Percentiles rank a stretch among this genome's conserved stretches.
Evolutionary conservation across 2,797 vertebrate species (phyloP).

Genomic region (Platalea minor): DNA sequence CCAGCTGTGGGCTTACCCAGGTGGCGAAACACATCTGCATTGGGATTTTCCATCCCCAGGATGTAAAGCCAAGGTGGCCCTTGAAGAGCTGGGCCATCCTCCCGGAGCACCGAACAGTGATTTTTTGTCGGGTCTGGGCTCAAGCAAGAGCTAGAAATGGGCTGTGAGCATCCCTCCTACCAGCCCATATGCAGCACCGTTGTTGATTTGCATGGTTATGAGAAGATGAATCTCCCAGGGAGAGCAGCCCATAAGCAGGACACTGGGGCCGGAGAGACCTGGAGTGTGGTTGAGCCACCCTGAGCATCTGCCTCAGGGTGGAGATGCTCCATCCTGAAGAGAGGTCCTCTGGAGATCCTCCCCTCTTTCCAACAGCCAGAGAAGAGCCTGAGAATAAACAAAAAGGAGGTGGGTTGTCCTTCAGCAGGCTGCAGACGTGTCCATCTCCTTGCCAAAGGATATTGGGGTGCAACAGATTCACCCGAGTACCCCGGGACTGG

Average conservation of each 20-base stretch:
- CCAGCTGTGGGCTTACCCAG: not conserved
- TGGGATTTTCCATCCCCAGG: not conserved
- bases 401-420: not conserved
- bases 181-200: rapidly evolving
- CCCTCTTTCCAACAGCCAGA: not conserved
- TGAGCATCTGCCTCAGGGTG: not conserved
- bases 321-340: not conserved
- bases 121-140: not conserved
- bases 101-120: rapidly evolving
- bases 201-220: not conserved
- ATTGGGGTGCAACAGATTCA: not conserved
- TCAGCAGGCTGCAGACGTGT: rapidly evolving
- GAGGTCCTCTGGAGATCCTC: not conserved
- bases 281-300: not conserved
- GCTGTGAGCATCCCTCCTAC: not conserved
- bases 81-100: not conserved
- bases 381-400: not conserved
- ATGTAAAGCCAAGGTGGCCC: not conserved
- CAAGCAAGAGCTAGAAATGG: not conserved
- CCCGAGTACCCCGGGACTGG: rapidly evolving
- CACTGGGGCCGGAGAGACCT: not conserved
- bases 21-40: not conserved
- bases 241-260: not conserved
- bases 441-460: not conserved
- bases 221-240: not conserved